A percentile compares a stretch with the other conserved stretches of the same genome.
Evolutionary conservation across 2,888 invertebrate genomes (phyloP).

Genomic region (Andrena trimmerana): DNA sequence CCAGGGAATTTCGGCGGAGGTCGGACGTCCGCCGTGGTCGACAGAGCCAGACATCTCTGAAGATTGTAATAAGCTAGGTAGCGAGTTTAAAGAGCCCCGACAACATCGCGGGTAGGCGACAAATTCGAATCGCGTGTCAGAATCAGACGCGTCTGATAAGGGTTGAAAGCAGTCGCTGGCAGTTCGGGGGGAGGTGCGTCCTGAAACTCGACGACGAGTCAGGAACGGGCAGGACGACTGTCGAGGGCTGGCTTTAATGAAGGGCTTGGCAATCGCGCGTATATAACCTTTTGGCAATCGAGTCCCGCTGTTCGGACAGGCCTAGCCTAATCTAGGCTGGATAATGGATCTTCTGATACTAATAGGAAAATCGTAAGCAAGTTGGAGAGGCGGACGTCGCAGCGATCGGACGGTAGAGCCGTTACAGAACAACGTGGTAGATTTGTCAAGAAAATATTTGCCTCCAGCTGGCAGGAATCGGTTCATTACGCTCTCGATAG

Average conservation of each 20-base stretch:
- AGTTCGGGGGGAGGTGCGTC: constrained; percentile 50
- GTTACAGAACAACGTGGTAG: too few species aligned
- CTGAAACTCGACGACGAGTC: constrained; percentile 58
- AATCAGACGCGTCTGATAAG: constrained; percentile 70
- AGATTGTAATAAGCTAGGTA: constrained; percentile 51
- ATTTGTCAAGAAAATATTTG: constrained; percentile 1
- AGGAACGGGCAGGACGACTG: constrained; percentile 31
- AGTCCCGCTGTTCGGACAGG: background rate
- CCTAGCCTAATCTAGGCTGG: background rate
- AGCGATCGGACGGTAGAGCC: background rate
- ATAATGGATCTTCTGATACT: too few species aligned
- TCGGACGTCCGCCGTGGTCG: background rate
- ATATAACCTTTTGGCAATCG: background rate
- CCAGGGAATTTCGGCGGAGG: background rate
- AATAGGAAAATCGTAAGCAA: too few species aligned
- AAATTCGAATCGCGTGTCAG: constrained; percentile 71
- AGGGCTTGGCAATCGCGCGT: constrained; percentile 9
- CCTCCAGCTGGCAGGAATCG: constrained; percentile 2
- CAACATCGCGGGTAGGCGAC: constrained; percentile 41
- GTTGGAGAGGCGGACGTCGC: background rate
- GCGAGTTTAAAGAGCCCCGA: constrained; percentile 61
- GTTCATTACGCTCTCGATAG: constrained; percentile 1
- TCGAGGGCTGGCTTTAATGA: constrained; percentile 39
- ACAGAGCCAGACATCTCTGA: constrained; percentile 39
- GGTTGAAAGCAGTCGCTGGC: constrained; percentile 65